phyloP scores from a whole-genome alignment of 53 echinoderm and acorn worm genomes.

The Actinopyga echinites region DNA sequence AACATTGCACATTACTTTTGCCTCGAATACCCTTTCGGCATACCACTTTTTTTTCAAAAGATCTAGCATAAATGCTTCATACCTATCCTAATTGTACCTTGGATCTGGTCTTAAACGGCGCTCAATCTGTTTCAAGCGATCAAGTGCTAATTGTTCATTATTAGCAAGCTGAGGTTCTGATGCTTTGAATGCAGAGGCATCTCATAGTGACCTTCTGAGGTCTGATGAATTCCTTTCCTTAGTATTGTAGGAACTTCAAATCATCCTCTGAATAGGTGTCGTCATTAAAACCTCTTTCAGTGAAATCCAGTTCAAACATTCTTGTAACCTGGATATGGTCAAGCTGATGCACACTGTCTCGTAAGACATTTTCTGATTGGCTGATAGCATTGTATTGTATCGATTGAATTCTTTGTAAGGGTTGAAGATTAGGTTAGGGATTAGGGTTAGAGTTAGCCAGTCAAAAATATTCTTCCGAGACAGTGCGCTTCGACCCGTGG shows the following conservation, averaged over 20 bases:
- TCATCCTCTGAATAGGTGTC: neutral
- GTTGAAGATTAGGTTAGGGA: no score
- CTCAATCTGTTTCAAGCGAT: conserved; percentile 34
- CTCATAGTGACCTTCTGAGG: conserved; percentile 42
- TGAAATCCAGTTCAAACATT: neutral
- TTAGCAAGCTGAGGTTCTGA: conserved; percentile 28
- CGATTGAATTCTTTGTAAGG: no score
- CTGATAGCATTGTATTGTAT: no score
- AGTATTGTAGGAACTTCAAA: conserved; percentile 43
- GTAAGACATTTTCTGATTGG: no score
- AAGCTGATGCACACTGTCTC: neutral
- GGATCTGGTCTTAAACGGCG: conserved; percentile 23
- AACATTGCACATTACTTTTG: no score
- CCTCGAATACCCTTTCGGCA: no score
- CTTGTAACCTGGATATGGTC: neutral
- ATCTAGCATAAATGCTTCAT: conserved; percentile 16
- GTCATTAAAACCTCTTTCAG: conserved; percentile 50
- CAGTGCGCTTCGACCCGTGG: no score
- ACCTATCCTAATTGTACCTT: conserved; percentile 12
- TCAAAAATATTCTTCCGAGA: no score
- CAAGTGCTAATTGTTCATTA: conserved; percentile 28
- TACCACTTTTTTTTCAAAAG: no score
- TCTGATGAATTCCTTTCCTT: conserved; percentile 29
- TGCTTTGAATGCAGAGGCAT: conserved; percentile 39
- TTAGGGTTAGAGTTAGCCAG: no score